Evolutionary conservation across 2,113 vertebrate genomes (phyloP).

Genomic region (Panthera tigris): DNA sequence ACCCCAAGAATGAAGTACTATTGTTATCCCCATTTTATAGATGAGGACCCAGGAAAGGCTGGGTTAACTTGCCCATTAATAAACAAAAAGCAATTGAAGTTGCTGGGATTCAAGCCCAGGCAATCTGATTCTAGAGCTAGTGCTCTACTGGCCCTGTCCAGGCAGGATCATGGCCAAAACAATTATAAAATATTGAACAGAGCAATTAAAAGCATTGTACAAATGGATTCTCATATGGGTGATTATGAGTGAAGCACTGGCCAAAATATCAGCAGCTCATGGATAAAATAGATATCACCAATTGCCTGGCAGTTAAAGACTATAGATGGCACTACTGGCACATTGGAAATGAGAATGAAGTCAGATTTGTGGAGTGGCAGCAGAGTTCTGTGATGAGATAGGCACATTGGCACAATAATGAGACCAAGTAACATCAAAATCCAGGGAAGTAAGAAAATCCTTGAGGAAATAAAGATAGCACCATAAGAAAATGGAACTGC

Average conservation of each 20-base stretch:
- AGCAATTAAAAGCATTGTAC: slow-evolving; percentile 17
- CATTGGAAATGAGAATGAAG: neutral
- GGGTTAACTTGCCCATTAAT: neutral
- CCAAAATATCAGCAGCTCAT: neutral
- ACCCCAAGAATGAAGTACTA: neutral
- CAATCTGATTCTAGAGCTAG: neutral
- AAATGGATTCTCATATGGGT: slow-evolving; percentile 19
- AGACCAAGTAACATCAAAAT: slow-evolving; percentile 2
- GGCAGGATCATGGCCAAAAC: neutral
- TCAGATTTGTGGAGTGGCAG: neutral
- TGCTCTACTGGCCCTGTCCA: neutral
- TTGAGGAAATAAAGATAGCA: neutral
- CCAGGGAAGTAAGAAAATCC: neutral
- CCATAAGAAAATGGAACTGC: neutral
- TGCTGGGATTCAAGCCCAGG: neutral
- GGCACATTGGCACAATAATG: neutral
- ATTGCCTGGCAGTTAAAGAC: neutral
- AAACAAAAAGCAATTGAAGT: neutral
- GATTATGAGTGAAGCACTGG: neutral
- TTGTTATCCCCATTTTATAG: neutral
- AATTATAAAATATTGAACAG: slow-evolving; percentile 42
- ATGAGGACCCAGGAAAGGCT: neutral
- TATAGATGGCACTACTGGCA: neutral
- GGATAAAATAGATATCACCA: neutral
- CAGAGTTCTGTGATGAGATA: slow-evolving; percentile 1